Base-by-base conservation (phyloP, 2,797 vertebrate genomes). In the Coregonus sp. region DNA sequence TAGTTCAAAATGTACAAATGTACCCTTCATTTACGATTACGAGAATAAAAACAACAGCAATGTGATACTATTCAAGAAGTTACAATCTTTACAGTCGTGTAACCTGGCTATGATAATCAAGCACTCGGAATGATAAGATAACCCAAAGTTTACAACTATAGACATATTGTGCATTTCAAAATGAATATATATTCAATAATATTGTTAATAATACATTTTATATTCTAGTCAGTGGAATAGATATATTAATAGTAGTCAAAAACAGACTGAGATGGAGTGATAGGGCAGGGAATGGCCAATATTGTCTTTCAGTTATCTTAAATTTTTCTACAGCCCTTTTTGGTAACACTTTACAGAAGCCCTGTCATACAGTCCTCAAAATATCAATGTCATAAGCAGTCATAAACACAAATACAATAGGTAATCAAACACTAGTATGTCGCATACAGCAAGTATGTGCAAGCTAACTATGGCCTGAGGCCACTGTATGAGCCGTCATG, bases 21-120 rank as follows among this genome's bases (percentile, higher is more conserved):
- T 91, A 90, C 90, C 92, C 91, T 93, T 89, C 88, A 89, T 91
- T 80, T 91, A 92, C 89, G 89, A 91, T 80, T 81, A 93, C 85
- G 76, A 90, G 90, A 87, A 89, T 89, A 92, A 88, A 87, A 93
- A 92, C 89, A 90, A 90, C 90, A 89, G 88, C 86, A 83, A 92
- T 87, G 90, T 90, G 90, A 81, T 89, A 89, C 92, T 86, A 89
- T 82, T 91, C 86, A 82, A 88, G 86, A 91, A 59, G 89, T 88
- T 89, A 93, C 91, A 90, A 86, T 84, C 83, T 86, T 88, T 89
- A 93, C 91, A 90, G 85, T 84, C 83, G 85, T 77, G 82, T 86
- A 86, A 91, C 87, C 78, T 63, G 59, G 59, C 59, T 78, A 89
- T 73, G 70, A 84, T 81, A 76, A 87, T 89, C 89, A 88, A 84